Base-by-base conservation (phyloP, 35 echinoderm and acorn worm species). In the Eucidaris tribuloides region DNA sequence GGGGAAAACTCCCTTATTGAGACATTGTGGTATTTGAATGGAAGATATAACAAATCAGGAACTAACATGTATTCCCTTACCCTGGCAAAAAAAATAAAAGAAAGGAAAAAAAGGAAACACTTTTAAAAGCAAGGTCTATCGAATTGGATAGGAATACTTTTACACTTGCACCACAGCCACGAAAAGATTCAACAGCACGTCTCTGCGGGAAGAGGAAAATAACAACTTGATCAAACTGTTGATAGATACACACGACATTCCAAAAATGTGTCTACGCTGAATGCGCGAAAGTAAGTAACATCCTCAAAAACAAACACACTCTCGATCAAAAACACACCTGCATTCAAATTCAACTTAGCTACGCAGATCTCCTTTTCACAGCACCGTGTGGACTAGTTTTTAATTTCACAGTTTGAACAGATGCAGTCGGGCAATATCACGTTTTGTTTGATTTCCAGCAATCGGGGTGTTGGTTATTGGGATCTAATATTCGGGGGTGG, bases 401-500 rank as follows among this genome's bases (percentile, higher is more conserved):
- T 28, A 34, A 34, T 64, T 64, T 64, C 61, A 64, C 30, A 27
- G 22, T 64, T 64, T 64, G 61, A 64, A 64, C 61, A 64, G 61
- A 64, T 64, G 61, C 37, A 64, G 61, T 64, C 61, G 37, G 61
- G 37, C 61, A 64, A 64, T 64, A 64, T 64, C 61, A 64, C 61
- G 61, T 64, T 64, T 34, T 64, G 61, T 64, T 64, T 64, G 61
- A 64, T 33, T 64, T 64, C 37, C 61, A 14, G 19, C 61, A 64
- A 64, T 64, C 61, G 61, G 61, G 58, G 61, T 27, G 28, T 64
- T 64, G 61, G 61, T 64, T 64, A 64, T 64, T 27, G 61, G 28
- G 28, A 64, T 64, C 61, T 64, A 64, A 64, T 64, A 64, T 64
- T 64, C 61, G n/a, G 28, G 61, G 61, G 61, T 64, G 61, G 61